Base-by-base conservation (phyloP, 2,888 invertebrate genomes). In the Archaeoteleia sp. region DNA sequence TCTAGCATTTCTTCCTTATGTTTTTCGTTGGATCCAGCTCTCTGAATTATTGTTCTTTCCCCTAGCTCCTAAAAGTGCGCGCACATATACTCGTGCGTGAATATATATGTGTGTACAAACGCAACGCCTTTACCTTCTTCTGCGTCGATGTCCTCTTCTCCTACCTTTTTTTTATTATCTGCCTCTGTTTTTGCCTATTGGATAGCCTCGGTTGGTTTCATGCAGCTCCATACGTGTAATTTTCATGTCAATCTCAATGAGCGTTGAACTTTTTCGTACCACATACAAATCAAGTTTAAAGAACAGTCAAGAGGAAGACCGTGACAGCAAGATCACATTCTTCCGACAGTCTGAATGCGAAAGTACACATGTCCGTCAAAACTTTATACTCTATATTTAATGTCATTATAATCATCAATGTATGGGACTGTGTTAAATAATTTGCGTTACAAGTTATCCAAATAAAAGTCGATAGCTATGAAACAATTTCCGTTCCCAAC, bases 181-280 rank as follows among this genome's bases (percentile, higher is more conserved):
- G 23, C 2, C 13, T 10, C 37, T 5, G 7, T 67, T 66, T 60
- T 67, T 67, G 45, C 48, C 48, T 9, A 17, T 40, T 45, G 34
- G 35, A 30, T 32, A 34, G 53, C 48, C 48, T 40, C 63, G 40
- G 32, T 48, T 25, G 48, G 34, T 48, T 34, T 35, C 48, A 48
- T 20, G 42, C 40, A 17, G 20, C 48, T 48, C 48, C 17, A 35
- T 48, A 48, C 35, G 48, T 48, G 48, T 62, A 68, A 68, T 68
- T 68, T 68, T 68, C 67, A 58, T 63, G 67, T 67, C 62, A 67
- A 55, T 49, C 49, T 43, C 49, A 60, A 53, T 40, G 54, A 48
- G 49, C 48, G 60, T 45, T 45, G 12, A 51, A 13, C 67, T 67
- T 67, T 61, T 67, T 67, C 46, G 39, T 32, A 17, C 30, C 43